Evolutionary conservation across 2,888 invertebrate species (phyloP).

Genomic region (Agapostemon virescens): DNA sequence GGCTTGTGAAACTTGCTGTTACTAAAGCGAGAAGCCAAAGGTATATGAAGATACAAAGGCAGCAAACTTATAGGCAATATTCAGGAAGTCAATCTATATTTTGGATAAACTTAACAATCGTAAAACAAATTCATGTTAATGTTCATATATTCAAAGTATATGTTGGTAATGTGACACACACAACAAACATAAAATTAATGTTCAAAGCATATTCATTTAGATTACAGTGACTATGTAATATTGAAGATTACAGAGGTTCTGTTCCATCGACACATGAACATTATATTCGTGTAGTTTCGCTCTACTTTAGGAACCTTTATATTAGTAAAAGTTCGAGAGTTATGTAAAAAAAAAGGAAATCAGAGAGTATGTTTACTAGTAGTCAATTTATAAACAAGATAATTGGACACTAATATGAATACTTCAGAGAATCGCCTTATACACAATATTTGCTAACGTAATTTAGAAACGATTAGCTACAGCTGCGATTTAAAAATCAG

Average conservation of each 20-base stretch:
- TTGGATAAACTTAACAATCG: conserved; percentile 66
- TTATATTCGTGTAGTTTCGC: conserved; percentile 40
- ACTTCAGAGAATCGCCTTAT: conserved; percentile 53
- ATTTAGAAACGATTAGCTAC: conserved; percentile 46
- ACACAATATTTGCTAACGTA: conserved; percentile 54
- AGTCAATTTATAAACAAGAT: conserved; percentile 54
- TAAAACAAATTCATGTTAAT: conserved; percentile 47
- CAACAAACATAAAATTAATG: conserved; percentile 35
- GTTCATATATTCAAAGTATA: conserved; percentile 42
- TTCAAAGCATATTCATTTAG: conserved; percentile 42
- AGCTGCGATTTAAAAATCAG: conserved; percentile 36
- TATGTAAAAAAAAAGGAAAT: conserved; percentile 17
- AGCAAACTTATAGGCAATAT: conserved; percentile 66
- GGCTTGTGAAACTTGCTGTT: conserved; percentile 79
- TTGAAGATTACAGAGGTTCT: conserved; percentile 34
- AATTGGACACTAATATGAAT: conserved; percentile 46
- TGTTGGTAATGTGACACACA: conserved; percentile 28
- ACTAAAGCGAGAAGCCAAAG: conserved; percentile 80
- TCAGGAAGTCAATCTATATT: conserved; percentile 69
- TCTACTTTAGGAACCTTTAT: conserved; percentile 35
- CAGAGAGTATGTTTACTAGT: conserved; percentile 39
- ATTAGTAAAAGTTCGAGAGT: conserved; percentile 33
- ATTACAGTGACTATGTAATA: conserved; percentile 46
- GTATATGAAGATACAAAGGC: conserved; percentile 69
- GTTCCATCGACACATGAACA: conserved; percentile 37